phyloP scores from a whole-genome alignment of 2,797 vertebrate genomes.

The Hoplostethus mediterraneus region DNA sequence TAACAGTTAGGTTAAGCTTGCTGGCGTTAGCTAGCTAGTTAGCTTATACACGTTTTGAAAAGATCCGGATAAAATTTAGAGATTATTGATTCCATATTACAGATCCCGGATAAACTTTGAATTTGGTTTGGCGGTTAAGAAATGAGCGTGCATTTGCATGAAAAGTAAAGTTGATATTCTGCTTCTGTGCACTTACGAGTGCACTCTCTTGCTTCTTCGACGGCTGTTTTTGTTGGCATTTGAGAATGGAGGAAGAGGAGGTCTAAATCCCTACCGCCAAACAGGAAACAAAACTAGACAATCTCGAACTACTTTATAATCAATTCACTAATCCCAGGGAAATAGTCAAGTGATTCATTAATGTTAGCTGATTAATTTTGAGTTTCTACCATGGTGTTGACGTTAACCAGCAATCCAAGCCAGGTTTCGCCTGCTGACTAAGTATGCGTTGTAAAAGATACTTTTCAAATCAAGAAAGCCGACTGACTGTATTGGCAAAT shows the following conservation, averaged over 20 bases:
- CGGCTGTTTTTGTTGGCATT: conserved; percentile 89
- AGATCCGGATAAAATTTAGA: conserved; percentile 29
- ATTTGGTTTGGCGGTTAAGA: background rate
- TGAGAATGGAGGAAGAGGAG: conserved; percentile 89
- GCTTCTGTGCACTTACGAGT: conserved; percentile 83
- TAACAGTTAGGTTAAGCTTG: conserved; percentile 63
- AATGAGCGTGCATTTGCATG: conserved; percentile 15
- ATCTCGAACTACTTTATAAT: conserved; percentile 61
- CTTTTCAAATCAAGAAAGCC: conserved; percentile 14
- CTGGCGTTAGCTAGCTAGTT: conserved; percentile 71
- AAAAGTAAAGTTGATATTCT: conserved; percentile 26
- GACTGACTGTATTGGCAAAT: background rate
- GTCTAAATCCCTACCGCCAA: conserved; percentile 83
- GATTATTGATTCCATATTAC: conserved; percentile 28
- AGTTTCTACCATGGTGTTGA: background rate
- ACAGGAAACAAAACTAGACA: conserved; percentile 85
- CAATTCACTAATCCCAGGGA: conserved; percentile 5
- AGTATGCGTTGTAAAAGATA: conserved; percentile 10
- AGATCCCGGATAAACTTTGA: background rate
- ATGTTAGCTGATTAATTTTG: background rate
- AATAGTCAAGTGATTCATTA: background rate
- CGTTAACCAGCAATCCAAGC: background rate
- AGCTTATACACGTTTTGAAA: conserved; percentile 77
- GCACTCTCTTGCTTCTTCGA: conserved; percentile 81
- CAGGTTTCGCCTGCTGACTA: conserved; percentile 18